Base-by-base conservation (phyloP, 2,797 vertebrate species). In the Brotogeris chrysoptera region DNA sequence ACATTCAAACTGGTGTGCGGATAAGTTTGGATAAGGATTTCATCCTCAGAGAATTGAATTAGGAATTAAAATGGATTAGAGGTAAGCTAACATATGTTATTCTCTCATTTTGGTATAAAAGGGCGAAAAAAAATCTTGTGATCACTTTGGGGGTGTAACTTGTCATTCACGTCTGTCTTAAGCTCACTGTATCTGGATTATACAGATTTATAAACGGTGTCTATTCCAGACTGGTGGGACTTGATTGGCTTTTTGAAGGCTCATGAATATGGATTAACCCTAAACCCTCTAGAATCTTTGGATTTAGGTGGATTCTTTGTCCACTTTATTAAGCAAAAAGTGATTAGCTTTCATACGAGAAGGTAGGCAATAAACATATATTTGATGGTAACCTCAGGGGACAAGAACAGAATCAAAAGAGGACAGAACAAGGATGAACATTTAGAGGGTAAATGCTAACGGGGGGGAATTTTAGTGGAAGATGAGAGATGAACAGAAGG, bases 401-500 rank as follows among this genome's bases (percentile, higher is more conserved):
- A 72, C 69, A 80, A 61, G 3, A 11, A 46, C 19, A 66, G n/a
- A 77, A 43, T 66, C 36, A 69, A 28, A 66, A 81, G 21, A 59
- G 16, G 16, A 81, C 44, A 11, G 38, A 77, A 60, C 2, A 57
- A 7, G 4, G 3, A 25, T 57, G 47, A 73, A 76, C 13, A 24
- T 38, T 73, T 70, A 50, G 47, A 77, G 13, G 6, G 13, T 57
- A 64, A 64, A 46, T 52, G 17, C 2, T 66, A 85, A 47, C 6
- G 32, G 16, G 13, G 9, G 7, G 20, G 16, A 77, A 73, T 87
- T 95, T 85, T 53, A 66, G 71, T 17, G 59, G 41, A 3, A 92
- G 66, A 86, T 70, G 71, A 17, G 76, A 94, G 32, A 74, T 50
- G 72, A 94, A 91, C 79, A 93, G 87, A 92, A 94, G 66, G 77